Evolutionary conservation across 2,113 vertebrate genomes (phyloP).

Genomic region (Pseudopipra pipra): DNA sequence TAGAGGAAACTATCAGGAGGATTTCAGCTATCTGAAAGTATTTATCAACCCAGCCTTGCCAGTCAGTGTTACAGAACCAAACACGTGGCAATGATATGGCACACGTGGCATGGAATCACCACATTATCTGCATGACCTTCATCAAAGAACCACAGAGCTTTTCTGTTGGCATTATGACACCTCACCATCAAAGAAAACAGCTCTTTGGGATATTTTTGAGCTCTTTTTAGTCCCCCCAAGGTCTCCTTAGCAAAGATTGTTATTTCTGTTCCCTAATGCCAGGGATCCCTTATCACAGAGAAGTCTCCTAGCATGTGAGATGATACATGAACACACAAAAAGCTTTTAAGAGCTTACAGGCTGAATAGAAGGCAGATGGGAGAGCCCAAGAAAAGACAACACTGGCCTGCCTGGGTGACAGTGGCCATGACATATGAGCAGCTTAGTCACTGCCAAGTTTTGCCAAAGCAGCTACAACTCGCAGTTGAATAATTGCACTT

Average conservation of each 20-base stretch:
- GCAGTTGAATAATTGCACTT: not conserved
- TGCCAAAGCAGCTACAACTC: not conserved
- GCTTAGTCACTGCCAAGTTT: not conserved
- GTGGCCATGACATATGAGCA: not conserved
- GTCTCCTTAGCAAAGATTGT: not conserved
- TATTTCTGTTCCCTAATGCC: not conserved
- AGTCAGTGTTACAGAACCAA: not conserved
- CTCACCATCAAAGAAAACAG: not conserved
- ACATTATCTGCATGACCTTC: not conserved
- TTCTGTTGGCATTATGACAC: not conserved
- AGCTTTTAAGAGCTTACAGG: not conserved
- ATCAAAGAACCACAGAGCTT: not conserved
- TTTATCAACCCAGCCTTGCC: not conserved
- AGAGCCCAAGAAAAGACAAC: not conserved
- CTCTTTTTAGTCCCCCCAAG: not conserved
- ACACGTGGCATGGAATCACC: accelerated
- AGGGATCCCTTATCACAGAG: not conserved
- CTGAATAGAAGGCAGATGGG: not conserved
- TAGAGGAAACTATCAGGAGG: not conserved
- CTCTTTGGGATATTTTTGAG: not conserved
- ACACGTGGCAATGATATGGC: not conserved
- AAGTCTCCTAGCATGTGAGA: not conserved
- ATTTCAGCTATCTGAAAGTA: not conserved
- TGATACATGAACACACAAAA: not conserved
- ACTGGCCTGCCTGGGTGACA: accelerated